Base-by-base conservation (phyloP, 2,888 invertebrate genomes). In the Sabatieria punctata region DNA sequence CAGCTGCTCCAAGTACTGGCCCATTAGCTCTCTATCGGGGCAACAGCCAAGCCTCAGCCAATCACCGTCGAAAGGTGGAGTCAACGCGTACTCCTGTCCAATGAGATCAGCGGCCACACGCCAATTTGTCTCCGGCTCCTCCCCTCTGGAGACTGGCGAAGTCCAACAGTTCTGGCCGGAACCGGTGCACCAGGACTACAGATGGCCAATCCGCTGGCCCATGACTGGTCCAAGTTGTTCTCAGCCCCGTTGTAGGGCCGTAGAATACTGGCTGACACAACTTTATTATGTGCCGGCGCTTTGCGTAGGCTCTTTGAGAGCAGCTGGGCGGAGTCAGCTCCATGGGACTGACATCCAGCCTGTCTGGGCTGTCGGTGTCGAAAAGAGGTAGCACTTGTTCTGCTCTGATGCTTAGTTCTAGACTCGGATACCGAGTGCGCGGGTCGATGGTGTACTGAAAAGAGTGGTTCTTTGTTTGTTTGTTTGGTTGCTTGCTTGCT, bases 151-250 rank as follows among this genome's bases (percentile, higher is more conserved):
- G 30, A 15, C 33, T 18, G 33, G 33, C 21, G 23, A 43, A 43
- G 27, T 39, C 66, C 66, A 67, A 53, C 35, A 91, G 73, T 71
- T 89, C 85, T 2, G 91, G 91, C 49, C 89, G 75, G 72, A 89
- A 91, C 52, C 83, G 79, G 60, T 77, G 77, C 54, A 86, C 75
- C 55, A 85, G n/a, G 76, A 49, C 79, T 79, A 68, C 78, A 79
- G 53, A 82, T 68, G 23, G 77, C 73, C 61, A 79, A 60, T 50
- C 79, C 76, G 62, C 73, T 74, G 64, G 74, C 75, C 69, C 85
- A 78, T 1, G 80, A 78, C 0, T 74, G 70, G n/a, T 75, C 75
- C 58, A 82, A 73, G 64, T 82, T 77, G 39, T 73, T 72, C 38
- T 82, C 72, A 47, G 68, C 69, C 27, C 71, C 57, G 13, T 60